Percentiles rank a stretch among this genome's conserved stretches.
Conservation (phyloP, 2,888 invertebrate species). For the Caenorhabditis panamensis region DNA sequence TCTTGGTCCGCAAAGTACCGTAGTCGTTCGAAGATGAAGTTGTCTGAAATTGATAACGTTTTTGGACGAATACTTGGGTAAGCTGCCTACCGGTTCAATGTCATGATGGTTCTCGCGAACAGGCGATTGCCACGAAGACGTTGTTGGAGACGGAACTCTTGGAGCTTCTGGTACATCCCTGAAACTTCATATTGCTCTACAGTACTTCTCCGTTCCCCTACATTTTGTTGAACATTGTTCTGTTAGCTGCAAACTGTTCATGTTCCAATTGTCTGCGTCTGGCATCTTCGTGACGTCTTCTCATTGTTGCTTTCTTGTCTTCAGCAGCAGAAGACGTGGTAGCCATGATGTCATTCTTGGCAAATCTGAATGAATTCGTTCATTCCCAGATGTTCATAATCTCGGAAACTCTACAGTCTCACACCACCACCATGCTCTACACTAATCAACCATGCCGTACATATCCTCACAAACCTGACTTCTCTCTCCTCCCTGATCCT, state of each 20-base stretch:
- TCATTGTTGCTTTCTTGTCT: slow-evolving; percentile 62
- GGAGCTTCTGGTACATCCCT: slow-evolving; percentile 23
- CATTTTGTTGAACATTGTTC: slow-evolving; percentile 63
- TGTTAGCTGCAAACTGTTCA: slow-evolving; percentile 62
- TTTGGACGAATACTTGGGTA: too few relatives aligned
- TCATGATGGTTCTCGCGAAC: slow-evolving; percentile 18
- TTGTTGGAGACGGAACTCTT: slow-evolving; percentile 40
- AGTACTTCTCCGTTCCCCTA: background rate
- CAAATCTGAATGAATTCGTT: slow-evolving; percentile 31
- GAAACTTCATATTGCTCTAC: background rate
- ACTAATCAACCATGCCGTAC: slow-evolving; percentile 20
- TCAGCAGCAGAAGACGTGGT: slow-evolving; percentile 45
- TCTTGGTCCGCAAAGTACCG: slow-evolving; percentile 22
- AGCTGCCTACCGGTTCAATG: slow-evolving; percentile 47
- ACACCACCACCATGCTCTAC: slow-evolving; percentile 54
- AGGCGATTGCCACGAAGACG: slow-evolving; percentile 34
- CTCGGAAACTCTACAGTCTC: slow-evolving; percentile 3
- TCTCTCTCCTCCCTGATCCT: slow-evolving; percentile 42
- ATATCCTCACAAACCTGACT: slow-evolving; percentile 43
- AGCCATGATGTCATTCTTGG: slow-evolving; percentile 31
- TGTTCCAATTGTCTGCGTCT: slow-evolving; percentile 69
- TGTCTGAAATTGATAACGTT: slow-evolving; percentile 19
- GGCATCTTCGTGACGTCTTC: slow-evolving; percentile 67
- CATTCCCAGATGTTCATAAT: background rate
- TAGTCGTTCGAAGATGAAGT: slow-evolving; percentile 28